Conservation (phyloP, 2,888 invertebrate genomes). For the Acrocera orbiculus region DNA sequence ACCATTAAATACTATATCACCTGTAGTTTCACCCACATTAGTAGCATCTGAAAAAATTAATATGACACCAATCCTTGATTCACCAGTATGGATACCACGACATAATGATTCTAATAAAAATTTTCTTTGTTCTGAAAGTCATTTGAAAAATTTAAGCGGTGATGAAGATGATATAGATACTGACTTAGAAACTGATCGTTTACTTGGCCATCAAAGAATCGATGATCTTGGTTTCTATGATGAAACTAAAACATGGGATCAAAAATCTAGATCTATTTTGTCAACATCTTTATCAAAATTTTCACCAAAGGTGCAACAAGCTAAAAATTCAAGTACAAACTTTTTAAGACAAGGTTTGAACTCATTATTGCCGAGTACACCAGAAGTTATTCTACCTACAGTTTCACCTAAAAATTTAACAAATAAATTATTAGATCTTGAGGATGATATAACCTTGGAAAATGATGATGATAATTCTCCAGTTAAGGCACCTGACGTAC, state of each 20-base stretch:
- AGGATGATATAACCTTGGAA: conserved; percentile 22
- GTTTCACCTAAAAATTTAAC: conserved; percentile 23
- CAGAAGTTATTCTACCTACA: conserved; percentile 25
- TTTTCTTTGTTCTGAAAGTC: conserved; percentile 40
- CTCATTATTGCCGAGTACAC: conserved; percentile 28
- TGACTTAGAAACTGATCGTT: conserved; percentile 90
- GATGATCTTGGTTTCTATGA: conserved; percentile 86
- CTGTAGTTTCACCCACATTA: conserved; percentile 24
- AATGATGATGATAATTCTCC: conserved; percentile 35
- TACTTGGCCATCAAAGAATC: conserved; percentile 86
- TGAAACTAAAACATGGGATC: conserved; percentile 41
- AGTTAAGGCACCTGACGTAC: conserved; percentile 28
- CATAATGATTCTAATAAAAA: conserved; percentile 19
- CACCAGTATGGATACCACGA: conserved; percentile 55
- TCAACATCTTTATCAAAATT: conserved; percentile 28
- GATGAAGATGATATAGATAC: conserved; percentile 79
- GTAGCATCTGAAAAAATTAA: conserved; percentile 30
- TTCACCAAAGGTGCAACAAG: conserved; percentile 28
- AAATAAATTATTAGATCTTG: conserved; percentile 21
- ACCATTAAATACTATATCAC: conserved; percentile 15
- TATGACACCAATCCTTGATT: conserved; percentile 36
- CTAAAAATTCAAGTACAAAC: conserved; percentile 17
- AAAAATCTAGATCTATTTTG: conserved; percentile 21
- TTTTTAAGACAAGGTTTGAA: conserved; percentile 26
- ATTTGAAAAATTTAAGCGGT: conserved; percentile 46